Conservation (phyloP, 1,140 invertebrate species). For the Seison nebaliae region DNA sequence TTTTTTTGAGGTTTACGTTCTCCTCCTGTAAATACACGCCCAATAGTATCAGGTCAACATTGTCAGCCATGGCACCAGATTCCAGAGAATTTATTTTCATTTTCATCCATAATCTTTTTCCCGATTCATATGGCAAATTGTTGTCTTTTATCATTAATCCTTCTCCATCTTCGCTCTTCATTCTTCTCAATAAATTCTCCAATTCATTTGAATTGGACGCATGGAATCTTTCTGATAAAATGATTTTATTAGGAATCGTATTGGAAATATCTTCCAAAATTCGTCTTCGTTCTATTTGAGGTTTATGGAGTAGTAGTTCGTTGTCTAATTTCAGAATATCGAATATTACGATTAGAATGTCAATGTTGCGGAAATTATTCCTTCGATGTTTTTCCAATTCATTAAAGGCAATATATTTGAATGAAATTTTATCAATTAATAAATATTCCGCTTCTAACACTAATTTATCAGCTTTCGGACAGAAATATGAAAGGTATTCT, state of each 20-base stretch:
- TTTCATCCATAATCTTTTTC: conserved; percentile 74
- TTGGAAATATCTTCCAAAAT: too few relatives aligned
- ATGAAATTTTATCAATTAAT: conserved; percentile 55
- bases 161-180: conserved; percentile 53
- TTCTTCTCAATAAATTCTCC: conserved; percentile 48
- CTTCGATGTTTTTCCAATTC: conserved; percentile 65
- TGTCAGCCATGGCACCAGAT: conserved; percentile 69
- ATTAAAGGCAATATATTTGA: conserved; percentile 62
- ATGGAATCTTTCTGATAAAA: too few relatives aligned
- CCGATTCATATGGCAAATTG: conserved; percentile 70
- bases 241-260: too few relatives aligned
- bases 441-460: conserved; percentile 69
- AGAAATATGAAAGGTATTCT: conserved; percentile 58
- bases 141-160: conserved; percentile 63
- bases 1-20: too few relatives aligned
- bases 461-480: conserved; percentile 52
- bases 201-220: conserved; percentile 43
- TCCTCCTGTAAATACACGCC: conserved; percentile 83
- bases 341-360: too few relatives aligned
- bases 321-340: too few relatives aligned
- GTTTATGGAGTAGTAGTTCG: too few relatives aligned
- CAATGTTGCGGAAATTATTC: too few relatives aligned
- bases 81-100: conserved; percentile 75
- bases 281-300: too few relatives aligned
- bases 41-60: conserved; percentile 61